Base-by-base conservation (phyloP, 2,888 invertebrate species). In the Amiota minor region DNA sequence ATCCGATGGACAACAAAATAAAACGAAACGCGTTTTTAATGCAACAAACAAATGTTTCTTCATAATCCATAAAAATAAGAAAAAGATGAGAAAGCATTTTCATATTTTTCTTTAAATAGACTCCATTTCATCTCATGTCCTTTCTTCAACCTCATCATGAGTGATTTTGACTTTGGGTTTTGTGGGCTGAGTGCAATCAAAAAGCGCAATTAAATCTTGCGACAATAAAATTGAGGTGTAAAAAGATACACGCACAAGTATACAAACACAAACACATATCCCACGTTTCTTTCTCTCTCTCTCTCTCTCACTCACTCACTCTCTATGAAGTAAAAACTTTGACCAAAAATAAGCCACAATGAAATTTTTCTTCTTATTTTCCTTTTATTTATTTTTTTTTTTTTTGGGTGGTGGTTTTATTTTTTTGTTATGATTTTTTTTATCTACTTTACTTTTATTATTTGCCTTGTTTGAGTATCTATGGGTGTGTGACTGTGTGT, bases 141-240 rank as follows among this genome's bases (percentile, higher is more conserved):
- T 35, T 35, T 8, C 35, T 35, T 2, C 23, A 23, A 23, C 23
- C 23, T 1, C 35, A 35, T 6, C 35, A 35, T 35, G 35, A 35
- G 35, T 35, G 35, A 35, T 35, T 35, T 35, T 35, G 35, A 35
- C 35, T 35, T 35, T 35, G 35, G 35, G 0, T 8, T 35, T 35
- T 35, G 35, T 35, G 35, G 35, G 35, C 35, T 73, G 20, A 69
- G 76, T 72, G 23, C 74, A 70, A 75, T 74, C 64, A 72, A 76
- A 77, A 65, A 46, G 16, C 62, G 79, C 85, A 84, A 84, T 84
- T 84, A 84, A 84, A 76, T 78, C 59, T 46, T 47, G 61, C 62
- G 71, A 76, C 72, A 77, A 83, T 83, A 85, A 83, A 84, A 77
- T 77, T 78, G 79, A 83, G 85, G 79, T 85, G 82, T 75, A 80